Base-by-base conservation (phyloP, 2,888 invertebrate genomes). In the Epirrita christyi region DNA sequence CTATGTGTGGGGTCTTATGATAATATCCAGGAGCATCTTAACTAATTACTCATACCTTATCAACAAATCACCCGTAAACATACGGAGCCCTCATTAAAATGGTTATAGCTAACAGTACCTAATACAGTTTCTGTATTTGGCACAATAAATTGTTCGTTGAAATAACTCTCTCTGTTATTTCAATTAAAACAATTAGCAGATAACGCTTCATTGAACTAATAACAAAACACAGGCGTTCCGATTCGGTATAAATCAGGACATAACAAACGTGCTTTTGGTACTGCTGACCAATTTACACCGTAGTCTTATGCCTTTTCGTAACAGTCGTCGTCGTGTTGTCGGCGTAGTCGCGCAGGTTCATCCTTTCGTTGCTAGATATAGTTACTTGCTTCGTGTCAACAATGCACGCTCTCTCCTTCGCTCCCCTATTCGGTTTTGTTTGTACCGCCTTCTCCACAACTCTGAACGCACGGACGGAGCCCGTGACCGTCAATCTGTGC, bases 391-490 rank as follows among this genome's bases (percentile, higher is more conserved):
- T 75, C 77, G 82, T 85, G 84, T 88, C 88, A 89, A 90, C 88
- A 90, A 85, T 82, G 80, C 60, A 63, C 80, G 81, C 84, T 83
- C 83, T 84, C 85, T 85, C 84, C 80, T 81, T 82, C 81, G 67
- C 82, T 85, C 84, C 84, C 86, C 80, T 82, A 78, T 77, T 76
- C 77, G 74, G 78, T 85, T 85, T 88, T 84, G 84, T 86, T 81
- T 80, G 77, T 73, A 64, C 77, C 80, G 76, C 78, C 80, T 78
- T 71, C 76, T 78, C 71, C 75, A 73, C 78, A 75, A 73, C 68
- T 70, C 71, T 21, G 21, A 21, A 21, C 21, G 21, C 21, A 21
- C 21, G 21, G 21, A 61, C 61, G 59, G 62, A 58, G 56, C 60
- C 55, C 50, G 55, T 61, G 59, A 58, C 60, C 61, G 52, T 64